phyloP scores from a whole-genome alignment of 2,113 vertebrate genomes.

The Plecturocebus donacophilus region DNA sequence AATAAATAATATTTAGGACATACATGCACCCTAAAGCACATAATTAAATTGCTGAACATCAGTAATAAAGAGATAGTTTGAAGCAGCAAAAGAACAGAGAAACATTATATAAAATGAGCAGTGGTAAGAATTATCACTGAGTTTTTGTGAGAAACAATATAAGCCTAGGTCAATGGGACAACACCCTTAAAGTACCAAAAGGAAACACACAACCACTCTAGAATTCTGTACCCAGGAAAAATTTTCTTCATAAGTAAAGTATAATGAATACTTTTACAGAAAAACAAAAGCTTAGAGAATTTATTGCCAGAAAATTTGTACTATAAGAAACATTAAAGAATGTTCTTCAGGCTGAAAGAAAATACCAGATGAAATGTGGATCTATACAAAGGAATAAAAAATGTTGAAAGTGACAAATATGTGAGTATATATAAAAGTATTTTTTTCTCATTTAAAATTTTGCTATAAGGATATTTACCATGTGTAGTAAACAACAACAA shows the following conservation, averaged over 20 bases:
- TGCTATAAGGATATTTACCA: not conserved
- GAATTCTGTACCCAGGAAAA: not conserved
- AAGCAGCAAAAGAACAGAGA: not conserved
- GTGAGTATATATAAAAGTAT: not conserved
- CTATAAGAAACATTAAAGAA: not conserved
- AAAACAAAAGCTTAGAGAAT: not conserved
- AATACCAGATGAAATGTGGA: not conserved
- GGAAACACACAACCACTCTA: not conserved
- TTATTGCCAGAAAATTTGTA: not conserved
- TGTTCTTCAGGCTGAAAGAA: not conserved
- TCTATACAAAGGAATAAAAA: not conserved
- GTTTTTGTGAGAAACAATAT: not conserved
- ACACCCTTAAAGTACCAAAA: not conserved
- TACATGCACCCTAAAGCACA: not conserved
- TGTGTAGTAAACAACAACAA: not conserved
- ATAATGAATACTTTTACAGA: not conserved
- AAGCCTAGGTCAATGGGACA: not conserved
- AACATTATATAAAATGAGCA: not conserved
- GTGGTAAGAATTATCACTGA: not conserved
- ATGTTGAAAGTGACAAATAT: not conserved
- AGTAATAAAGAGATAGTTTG: not conserved
- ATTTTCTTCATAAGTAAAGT: not conserved
- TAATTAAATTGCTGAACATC: not conserved
- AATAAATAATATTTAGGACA: not conserved
- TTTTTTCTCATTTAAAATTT: not conserved